Percentiles rank a stretch among this genome's conserved stretches.
These are phyloP conservation scores for Catamblyrhynchus diadema DNA, from an alignment of 2,797 vertebrate species.

Conservation along the genomic window DNA sequence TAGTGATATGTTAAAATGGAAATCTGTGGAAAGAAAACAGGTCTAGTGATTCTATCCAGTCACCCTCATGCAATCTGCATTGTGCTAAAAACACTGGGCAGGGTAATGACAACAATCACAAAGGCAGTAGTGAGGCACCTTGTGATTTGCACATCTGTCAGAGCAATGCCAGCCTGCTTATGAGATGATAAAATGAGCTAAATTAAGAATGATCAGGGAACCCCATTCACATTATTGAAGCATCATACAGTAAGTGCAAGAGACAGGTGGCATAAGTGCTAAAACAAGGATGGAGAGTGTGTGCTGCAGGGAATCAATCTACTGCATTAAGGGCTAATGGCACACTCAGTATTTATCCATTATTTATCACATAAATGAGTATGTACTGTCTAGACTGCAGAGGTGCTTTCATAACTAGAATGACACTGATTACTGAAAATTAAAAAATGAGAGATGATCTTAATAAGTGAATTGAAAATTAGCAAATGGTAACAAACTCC, in stretches of 20 bases:
- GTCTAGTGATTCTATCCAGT: background rate
- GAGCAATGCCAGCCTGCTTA: background rate
- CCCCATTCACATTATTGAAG: conserved; percentile 16
- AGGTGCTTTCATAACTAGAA: conserved; percentile 53
- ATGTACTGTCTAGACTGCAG: conserved; percentile 63
- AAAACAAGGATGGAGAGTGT: conserved; percentile 53
- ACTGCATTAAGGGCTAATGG: conserved; percentile 62
- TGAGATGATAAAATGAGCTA: conserved; percentile 46
- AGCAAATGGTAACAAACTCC: conserved; percentile 32
- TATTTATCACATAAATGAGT: conserved; percentile 72
- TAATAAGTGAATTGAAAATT: conserved; percentile 62
- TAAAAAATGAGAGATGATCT: conserved; percentile 56
- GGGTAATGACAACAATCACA: background rate
- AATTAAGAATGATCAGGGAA: conserved; percentile 60
- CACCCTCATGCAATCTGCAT: background rate
- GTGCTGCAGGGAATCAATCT: conserved; percentile 54
- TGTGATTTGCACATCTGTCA: background rate
- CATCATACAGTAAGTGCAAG: conserved; percentile 17
- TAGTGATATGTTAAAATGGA: background rate
- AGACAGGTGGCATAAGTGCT: conserved; percentile 47
- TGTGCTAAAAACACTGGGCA: background rate
- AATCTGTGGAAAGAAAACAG: background rate
- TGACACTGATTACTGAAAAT: conserved; percentile 61
- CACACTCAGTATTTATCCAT: conserved; percentile 68
- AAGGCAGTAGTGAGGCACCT: background rate